Percentiles rank a stretch among this genome's conserved stretches.
These are phyloP conservation scores for Theocolax elegans DNA, from an alignment of 1,140 invertebrate genomes.

Conservation along the genomic window DNA sequence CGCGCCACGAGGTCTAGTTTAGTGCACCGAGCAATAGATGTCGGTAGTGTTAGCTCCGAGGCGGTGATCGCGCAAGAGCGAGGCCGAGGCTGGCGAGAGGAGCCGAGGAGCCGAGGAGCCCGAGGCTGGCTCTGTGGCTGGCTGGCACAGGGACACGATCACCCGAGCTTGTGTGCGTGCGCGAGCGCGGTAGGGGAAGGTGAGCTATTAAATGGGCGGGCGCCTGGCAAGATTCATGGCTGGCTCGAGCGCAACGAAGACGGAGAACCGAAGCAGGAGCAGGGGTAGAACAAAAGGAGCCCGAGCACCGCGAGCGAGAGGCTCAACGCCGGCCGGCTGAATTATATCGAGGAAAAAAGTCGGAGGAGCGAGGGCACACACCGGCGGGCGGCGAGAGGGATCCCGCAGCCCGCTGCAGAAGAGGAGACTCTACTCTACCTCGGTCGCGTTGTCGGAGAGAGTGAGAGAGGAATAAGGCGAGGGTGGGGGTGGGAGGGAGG, in stretches of 20 bases:
- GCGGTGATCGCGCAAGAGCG: neutral
- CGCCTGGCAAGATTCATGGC: slow-evolving; percentile 65
- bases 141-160: too few species aligned
- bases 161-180: neutral
- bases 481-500: too few species aligned
- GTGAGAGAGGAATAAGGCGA: too few species aligned
- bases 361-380: slow-evolving; percentile 49
- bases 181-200: slow-evolving; percentile 45
- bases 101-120: too few species aligned
- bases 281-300: slow-evolving; percentile 39
- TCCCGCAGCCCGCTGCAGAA: too few species aligned
- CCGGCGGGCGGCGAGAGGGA: too few species aligned
- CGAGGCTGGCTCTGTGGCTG: too few species aligned
- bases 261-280: neutral
- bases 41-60: neutral
- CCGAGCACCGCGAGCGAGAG: slow-evolving; percentile 13
- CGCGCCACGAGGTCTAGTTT: too few species aligned
- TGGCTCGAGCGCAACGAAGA: slow-evolving; percentile 48
- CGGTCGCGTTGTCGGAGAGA: too few species aligned
- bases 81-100: too few species aligned
- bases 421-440: too few species aligned
- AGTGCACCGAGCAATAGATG: slow-evolving; percentile 25
- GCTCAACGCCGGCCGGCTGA: too few species aligned
- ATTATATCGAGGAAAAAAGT: slow-evolving; percentile 49
- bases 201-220: slow-evolving; percentile 66